Conservation (phyloP, 92 coral and sea anemone species). For the Epizoanthus scotinus region DNA sequence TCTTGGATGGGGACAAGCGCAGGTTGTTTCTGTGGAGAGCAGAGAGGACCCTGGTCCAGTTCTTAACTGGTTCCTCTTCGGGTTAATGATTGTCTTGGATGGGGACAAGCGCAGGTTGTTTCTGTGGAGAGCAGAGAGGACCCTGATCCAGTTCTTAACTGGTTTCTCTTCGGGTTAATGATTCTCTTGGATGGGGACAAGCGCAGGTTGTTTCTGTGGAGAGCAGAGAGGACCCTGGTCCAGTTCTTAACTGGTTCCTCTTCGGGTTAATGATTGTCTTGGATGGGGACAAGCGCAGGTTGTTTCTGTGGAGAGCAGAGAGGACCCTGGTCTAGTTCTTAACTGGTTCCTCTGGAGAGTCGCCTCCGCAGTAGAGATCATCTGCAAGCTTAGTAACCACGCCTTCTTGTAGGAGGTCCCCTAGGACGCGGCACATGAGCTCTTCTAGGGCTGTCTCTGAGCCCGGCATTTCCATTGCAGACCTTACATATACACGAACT, state of each 20-base stretch:
- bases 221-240: constrained; percentile 17
- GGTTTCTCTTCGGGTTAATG: too few relatives aligned
- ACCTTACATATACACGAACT: constrained; percentile 38
- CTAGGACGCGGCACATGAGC: constrained; percentile 53
- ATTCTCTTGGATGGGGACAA: constrained; percentile 36
- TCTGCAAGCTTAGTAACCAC: constrained; percentile 43
- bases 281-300: constrained; percentile 26
- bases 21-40: too few relatives aligned
- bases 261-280: constrained; percentile 30
- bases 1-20: too few relatives aligned
- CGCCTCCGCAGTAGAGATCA: constrained; percentile 51
- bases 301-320: constrained; percentile 19
- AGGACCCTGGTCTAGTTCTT: constrained; percentile 25
- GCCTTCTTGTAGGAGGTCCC: constrained; percentile 48
- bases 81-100: too few relatives aligned
- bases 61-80: too few relatives aligned
- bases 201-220: constrained; percentile 24
- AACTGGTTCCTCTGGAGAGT: constrained; percentile 34
- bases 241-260: constrained; percentile 24
- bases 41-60: too few relatives aligned
- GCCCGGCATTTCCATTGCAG: constrained; percentile 60
- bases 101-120: too few relatives aligned
- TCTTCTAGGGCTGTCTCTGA: constrained; percentile 66
- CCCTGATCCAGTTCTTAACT: too few relatives aligned
- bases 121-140: too few relatives aligned